A percentile compares a stretch with the other conserved stretches of the same genome.
Evolutionary conservation across 2,797 vertebrate species (phyloP).

Genomic region (Semaprochilodus insignis): DNA sequence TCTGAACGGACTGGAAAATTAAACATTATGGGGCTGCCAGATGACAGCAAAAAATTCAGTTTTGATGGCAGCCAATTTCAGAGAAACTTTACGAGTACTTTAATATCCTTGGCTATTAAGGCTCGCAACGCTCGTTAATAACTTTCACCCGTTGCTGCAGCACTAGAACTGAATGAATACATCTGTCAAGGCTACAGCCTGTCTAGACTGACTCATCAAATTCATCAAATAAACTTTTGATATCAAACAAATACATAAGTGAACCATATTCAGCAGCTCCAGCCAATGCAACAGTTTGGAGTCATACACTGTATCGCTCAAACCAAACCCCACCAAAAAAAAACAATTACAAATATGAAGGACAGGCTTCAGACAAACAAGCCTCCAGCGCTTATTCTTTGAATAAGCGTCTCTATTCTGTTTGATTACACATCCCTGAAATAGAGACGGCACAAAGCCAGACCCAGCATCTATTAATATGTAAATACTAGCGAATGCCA

Average conservation of each 20-base stretch:
- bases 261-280: constrained; percentile 23
- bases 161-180: constrained; percentile 31
- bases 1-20: constrained; percentile 34
- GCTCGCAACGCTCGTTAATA: constrained; percentile 29
- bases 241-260: constrained; percentile 40
- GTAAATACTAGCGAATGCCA: constrained; percentile 37
- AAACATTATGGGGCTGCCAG: constrained; percentile 22
- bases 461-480: constrained; percentile 49
- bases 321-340: constrained; percentile 3
- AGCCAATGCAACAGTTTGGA: constrained; percentile 19
- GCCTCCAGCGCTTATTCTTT: constrained; percentile 38
- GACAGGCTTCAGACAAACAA: constrained; percentile 28
- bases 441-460: constrained; percentile 27
- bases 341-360: constrained; percentile 32
- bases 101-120: constrained; percentile 45
- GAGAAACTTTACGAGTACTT: constrained; percentile 23
- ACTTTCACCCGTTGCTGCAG: constrained; percentile 6
- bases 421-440: constrained; percentile 28
- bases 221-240: constrained; percentile 37
- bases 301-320: constrained; percentile 8
- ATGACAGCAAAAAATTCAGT: constrained; percentile 31
- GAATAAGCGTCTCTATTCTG: constrained; percentile 37
- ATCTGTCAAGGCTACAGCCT: constrained; percentile 39
- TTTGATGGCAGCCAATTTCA: not conserved
- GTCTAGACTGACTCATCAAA: constrained; percentile 26